phyloP scores from a whole-genome alignment of 1,140 invertebrate species.

The Diabrotica virgifera region DNA sequence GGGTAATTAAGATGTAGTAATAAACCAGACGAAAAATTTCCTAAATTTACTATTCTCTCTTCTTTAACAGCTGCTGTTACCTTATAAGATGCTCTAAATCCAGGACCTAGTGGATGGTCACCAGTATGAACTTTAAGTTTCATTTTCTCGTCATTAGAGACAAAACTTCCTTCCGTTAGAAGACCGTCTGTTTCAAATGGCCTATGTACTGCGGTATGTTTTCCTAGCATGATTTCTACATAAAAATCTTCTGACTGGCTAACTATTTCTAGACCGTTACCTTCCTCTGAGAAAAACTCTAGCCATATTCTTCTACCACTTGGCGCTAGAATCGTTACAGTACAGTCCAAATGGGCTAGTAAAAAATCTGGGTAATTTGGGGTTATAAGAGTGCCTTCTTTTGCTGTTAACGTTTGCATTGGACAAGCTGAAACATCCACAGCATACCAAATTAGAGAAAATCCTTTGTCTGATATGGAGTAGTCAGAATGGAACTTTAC shows the following conservation, averaged over 20 bases:
- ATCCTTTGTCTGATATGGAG: conserved; percentile 63
- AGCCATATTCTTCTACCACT: conserved; percentile 61
- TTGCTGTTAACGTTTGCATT: conserved; percentile 59
- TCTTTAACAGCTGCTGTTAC: conserved; percentile 44
- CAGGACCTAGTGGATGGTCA: conserved; percentile 54
- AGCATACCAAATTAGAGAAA: conserved; percentile 62
- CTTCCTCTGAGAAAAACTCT: conserved; percentile 50
- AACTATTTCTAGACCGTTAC: conserved; percentile 29
- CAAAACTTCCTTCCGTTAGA: conserved; percentile 56
- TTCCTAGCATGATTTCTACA: conserved; percentile 56
- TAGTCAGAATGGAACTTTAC: conserved; percentile 70
- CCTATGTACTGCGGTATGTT: conserved; percentile 48
- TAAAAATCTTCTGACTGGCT: conserved; percentile 45
- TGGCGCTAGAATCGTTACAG: conserved; percentile 62
- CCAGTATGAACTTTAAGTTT: conserved; percentile 57
- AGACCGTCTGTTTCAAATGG: conserved; percentile 53
- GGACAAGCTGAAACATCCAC: conserved; percentile 67
- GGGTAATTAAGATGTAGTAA: conserved; percentile 59
- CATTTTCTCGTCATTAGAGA: conserved; percentile 58
- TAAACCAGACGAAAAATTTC: conserved; percentile 44
- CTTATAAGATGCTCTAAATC: conserved; percentile 61
- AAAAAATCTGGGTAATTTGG: conserved; percentile 70
- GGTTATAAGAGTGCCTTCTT: conserved; percentile 56
- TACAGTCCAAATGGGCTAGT: conserved; percentile 64
- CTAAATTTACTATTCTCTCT: conserved; percentile 45